phyloP scores from a whole-genome alignment of 2,888 invertebrate genomes.

The Mesopsocus fuscifrons region DNA sequence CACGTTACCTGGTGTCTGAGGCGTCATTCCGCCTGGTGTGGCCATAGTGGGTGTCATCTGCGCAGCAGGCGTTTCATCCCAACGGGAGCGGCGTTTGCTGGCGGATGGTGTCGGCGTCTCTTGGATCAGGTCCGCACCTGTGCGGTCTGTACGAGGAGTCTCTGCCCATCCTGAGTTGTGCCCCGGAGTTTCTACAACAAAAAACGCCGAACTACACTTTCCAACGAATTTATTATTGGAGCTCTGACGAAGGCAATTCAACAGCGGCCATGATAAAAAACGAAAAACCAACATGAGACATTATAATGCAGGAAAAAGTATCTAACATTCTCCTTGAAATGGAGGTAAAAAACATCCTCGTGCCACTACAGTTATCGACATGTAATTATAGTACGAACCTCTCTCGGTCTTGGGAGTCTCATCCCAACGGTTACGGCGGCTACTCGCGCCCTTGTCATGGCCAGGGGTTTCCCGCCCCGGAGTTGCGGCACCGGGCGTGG shows the following conservation, averaged over 20 bases:
- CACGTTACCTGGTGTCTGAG: conserved; percentile 60
- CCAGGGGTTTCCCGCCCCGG: conserved; percentile 73
- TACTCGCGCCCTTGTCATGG: conserved; percentile 44
- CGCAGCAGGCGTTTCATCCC: conserved; percentile 91
- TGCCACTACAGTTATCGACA: no score
- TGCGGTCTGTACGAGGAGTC: conserved; percentile 88
- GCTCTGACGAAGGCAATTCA: neutral
- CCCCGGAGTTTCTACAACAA: conserved; percentile 67
- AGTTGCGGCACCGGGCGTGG: conserved; percentile 67
- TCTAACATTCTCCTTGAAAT: no score
- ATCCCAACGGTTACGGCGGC: conserved; percentile 93
- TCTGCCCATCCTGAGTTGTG: conserved; percentile 98
- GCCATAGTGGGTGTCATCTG: conserved; percentile 24
- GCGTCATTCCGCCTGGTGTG: conserved; percentile 41
- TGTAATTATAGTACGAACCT: no score
- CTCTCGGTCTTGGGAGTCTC: conserved; percentile 97
- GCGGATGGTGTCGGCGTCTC: conserved; percentile 84
- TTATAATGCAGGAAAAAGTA: no score
- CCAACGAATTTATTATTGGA: neutral
- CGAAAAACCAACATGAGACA: no score
- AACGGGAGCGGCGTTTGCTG: conserved; percentile 87
- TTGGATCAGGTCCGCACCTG: conserved; percentile 47
- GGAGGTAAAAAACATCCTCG: no score
- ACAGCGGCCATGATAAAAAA: no score
- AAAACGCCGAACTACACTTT: neutral